These are phyloP conservation scores for Eilema caniola DNA, from an alignment of 2,888 invertebrate species.

Conservation along the genomic window DNA sequence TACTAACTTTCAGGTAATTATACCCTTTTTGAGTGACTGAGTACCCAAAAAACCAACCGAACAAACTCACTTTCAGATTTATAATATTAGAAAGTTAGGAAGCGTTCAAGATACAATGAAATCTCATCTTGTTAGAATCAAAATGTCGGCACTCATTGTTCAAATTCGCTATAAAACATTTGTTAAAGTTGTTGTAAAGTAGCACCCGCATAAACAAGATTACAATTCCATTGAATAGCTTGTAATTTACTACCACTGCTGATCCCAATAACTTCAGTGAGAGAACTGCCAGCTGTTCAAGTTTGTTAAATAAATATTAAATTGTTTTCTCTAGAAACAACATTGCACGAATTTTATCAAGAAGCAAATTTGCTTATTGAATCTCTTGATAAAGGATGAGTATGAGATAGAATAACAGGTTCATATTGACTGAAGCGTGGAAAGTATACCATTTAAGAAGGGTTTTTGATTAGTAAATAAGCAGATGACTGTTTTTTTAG, in stretches of 20 bases:
- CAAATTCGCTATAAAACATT: slow-evolving; percentile 2
- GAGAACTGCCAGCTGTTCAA: neutral
- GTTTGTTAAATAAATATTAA: slow-evolving; percentile 3
- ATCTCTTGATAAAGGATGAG: neutral
- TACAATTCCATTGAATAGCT: neutral
- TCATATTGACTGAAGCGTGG: neutral
- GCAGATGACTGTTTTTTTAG: no score
- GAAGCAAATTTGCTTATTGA: slow-evolving; percentile 4
- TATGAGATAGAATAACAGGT: neutral
- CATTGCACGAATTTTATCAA: neutral
- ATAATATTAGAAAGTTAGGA: neutral
- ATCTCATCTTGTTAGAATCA: neutral
- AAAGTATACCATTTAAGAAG: no score
- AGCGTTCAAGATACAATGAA: neutral
- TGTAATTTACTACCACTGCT: neutral
- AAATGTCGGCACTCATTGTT: neutral
- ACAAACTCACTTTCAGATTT: neutral
- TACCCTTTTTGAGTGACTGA: neutral
- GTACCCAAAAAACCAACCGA: neutral
- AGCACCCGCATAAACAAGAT: neutral
- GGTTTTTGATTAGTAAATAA: no score
- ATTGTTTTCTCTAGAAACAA: neutral
- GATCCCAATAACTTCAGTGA: slow-evolving; percentile 1
- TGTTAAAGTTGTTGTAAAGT: neutral
- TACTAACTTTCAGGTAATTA: neutral